Base-by-base conservation (phyloP, 2,888 invertebrate species). In the Aphodius sticticus region DNA sequence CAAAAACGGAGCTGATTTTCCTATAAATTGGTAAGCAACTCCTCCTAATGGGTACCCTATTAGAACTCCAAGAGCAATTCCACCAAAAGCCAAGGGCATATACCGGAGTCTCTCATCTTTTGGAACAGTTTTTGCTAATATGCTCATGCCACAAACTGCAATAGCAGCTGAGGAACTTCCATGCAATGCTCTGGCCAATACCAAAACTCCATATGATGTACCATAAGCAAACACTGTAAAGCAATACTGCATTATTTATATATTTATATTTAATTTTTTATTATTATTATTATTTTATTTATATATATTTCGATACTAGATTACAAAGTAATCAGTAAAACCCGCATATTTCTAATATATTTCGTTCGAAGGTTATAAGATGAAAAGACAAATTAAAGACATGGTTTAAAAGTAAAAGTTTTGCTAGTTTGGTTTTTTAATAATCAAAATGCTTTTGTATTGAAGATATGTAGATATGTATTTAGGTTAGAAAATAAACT, bases 41-140 rank as follows among this genome's bases (percentile, higher is more conserved):
- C 96, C 94, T 9, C 96, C 96, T 83, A 95, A 92, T 0, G 96
- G 96, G 88, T 96, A 96, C 0, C 96, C 96, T 12, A 95, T 90
- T 1, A 96, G 89, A 0, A 96, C 96, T 0, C 96, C 96, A 14
- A 95, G 87, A 0, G 96, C 96, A 78, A 95, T 93, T 81, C 96
- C 96, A 6, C 96, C 95, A 86, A 96, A 92, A 1, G 95, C 94
- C 36, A 95, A 90, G 0, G 96, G 96, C 94, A 96, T 95, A n/a
- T 94, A 90, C 86, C 92, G 92, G 35, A 94, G 93, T 81, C 94
- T 88, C 16, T 86, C 83, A 78, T 92, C 91, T 77, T 91, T 91
- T 0, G 90, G 89, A 81, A 92, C 92, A 69, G 89, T 88, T 81
- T 91, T 90, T 0, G 96, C 96, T 76, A 96, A 92, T 84, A 96